phyloP scores from a whole-genome alignment of 2,888 invertebrate genomes.

The Caprella mutica region DNA sequence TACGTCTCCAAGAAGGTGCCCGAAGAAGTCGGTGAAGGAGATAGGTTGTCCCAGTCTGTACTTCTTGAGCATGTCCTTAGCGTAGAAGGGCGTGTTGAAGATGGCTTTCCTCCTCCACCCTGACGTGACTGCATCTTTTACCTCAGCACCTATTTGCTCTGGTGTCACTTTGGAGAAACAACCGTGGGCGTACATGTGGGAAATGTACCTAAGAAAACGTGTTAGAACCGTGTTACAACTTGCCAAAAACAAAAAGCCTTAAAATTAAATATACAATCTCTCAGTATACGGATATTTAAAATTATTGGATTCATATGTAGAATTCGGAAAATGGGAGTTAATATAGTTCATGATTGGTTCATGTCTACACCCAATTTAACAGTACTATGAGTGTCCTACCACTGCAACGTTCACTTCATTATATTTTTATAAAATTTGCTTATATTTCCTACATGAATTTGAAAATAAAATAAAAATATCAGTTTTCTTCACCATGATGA shows the following conservation, averaged over 20 bases:
- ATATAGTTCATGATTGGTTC: no score
- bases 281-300: no score
- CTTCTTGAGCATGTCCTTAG: conserved; percentile 39
- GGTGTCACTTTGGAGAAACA: conserved; percentile 40
- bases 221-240: neutral
- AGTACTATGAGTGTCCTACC: no score
- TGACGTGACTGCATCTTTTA: conserved; percentile 40
- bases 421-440: no score
- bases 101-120: conserved; percentile 38
- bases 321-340: no score
- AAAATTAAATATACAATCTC: no score
- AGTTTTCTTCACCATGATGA: conserved; percentile 41
- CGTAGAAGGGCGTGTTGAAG: conserved; percentile 16
- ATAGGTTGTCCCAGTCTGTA: conserved; percentile 42
- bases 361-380: no score
- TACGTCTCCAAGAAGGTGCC: conserved; percentile 43
- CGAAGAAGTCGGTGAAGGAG: conserved; percentile 45
- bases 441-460: neutral
- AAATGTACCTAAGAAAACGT: conserved; percentile 40
- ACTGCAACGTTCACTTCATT: no score
- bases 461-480: no score
- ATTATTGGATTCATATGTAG: no score
- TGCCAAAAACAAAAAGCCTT: neutral
- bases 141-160: conserved; percentile 40
- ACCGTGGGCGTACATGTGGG: conserved; percentile 43